Evolutionary conservation across 1,140 invertebrate genomes (phyloP), one percentile per base, ranked within the genome.

Genomic region (Araneus ventricosus): DNA sequence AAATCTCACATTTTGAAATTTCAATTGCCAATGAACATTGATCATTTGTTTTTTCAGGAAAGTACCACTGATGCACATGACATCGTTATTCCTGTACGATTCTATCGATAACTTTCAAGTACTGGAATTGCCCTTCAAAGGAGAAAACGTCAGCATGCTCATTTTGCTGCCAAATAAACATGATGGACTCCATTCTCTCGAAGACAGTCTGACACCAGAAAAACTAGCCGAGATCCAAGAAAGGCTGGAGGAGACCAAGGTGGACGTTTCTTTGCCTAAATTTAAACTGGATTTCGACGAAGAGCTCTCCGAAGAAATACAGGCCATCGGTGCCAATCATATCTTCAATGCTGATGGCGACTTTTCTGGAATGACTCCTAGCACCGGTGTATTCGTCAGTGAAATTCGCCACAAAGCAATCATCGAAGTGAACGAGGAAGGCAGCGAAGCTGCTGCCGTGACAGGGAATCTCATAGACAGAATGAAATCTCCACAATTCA

Each of bases 191-290:
- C 24, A 1, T 0, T 2, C 37, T 41, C 37, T 88, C 0, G 63
- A 70, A 41, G n/a, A 45, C 0, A n/a, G 22, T 30, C 24, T 88
- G 37, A 70, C 61, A 8, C 5, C 30, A 14, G 14, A 41, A 5
- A n/a, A 7, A 14, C 8, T 88, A 24, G 7, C 24, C 3, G 24
- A 41, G 1, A 67, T 70, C 14, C 61, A 34, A 22, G 5, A 41
- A 8, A 22, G 30, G 27, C 1, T 88, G 20, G 17, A 7, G 22
- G 2, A 1, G 85, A 94, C 95, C 1, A 95, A 96, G 2, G 96
- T 97, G 0, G 96, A 97, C 24, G 96, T 98, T 0, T 96, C 95
- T 17, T 94, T 98, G 5, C 98, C 98, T 0, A 97, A 97, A 95
- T 98, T 98, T 95, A 96, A 97, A 94, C 97, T 98, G 93, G 96